A percentile compares a stretch with the other conserved stretches of the same genome.
These are phyloP conservation scores for Ormia ochracea DNA, from an alignment of 2,888 invertebrate genomes.

Conservation along the genomic window DNA sequence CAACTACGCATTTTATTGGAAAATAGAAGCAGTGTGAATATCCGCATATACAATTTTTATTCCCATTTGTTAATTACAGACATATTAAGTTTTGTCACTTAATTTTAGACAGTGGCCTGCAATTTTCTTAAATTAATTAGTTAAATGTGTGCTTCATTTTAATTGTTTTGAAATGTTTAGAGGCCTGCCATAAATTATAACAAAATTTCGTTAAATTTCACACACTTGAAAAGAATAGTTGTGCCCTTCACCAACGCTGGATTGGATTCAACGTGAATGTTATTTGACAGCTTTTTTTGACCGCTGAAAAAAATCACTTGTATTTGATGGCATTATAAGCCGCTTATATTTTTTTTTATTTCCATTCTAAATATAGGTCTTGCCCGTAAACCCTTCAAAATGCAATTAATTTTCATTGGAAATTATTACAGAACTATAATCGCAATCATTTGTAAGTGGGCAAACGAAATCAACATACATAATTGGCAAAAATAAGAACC, in stretches of 20 bases:
- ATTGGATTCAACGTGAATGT: no score
- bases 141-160: slow-evolving; percentile 14
- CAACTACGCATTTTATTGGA: slow-evolving; percentile 40
- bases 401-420: slow-evolving; percentile 36
- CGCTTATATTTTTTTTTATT: background rate
- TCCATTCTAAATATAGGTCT: slow-evolving; percentile 20
- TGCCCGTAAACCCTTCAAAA: background rate
- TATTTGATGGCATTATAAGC: no score
- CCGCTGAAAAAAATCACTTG: no score
- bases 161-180: background rate
- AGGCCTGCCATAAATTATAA: background rate
- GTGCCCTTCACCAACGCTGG: no score
- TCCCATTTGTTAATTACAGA: slow-evolving; percentile 49
- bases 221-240: no score
- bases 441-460: background rate
- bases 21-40: background rate
- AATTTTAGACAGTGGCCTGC: slow-evolving; percentile 5
- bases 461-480: slow-evolving; percentile 4
- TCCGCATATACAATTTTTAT: background rate
- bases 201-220: no score
- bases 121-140: background rate
- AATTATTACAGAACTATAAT: slow-evolving; percentile 49
- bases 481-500: background rate
- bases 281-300: no score
- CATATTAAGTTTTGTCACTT: slow-evolving; percentile 53